phyloP scores from a whole-genome alignment of 2,113 vertebrate genomes.

The Tetraodon nigroviridis region DNA sequence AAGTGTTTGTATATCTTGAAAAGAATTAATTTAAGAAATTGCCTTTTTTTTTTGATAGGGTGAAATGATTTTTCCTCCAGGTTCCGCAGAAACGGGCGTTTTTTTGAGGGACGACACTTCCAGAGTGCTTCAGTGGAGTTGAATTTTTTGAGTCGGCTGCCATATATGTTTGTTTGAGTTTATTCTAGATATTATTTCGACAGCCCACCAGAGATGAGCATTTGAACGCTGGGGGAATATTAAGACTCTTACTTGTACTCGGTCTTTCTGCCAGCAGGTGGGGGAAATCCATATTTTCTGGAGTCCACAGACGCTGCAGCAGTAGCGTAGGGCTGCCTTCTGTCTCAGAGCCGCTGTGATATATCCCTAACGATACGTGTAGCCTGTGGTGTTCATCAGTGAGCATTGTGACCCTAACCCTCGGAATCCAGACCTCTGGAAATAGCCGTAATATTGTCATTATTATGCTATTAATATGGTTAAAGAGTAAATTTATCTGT shows the following conservation, averaged over 20 bases:
- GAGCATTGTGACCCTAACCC: slow-evolving; percentile 14
- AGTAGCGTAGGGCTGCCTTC: slow-evolving; percentile 43
- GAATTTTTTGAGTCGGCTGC: slow-evolving; percentile 58
- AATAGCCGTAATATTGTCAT: no score
- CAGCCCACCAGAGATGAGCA: slow-evolving; percentile 9
- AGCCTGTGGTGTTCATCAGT: slow-evolving; percentile 21
- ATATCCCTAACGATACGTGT: slow-evolving; percentile 19
- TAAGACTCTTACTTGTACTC: slow-evolving; percentile 36
- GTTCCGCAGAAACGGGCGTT: no score
- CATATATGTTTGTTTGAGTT: slow-evolving; percentile 46
- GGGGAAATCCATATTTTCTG: slow-evolving; percentile 19
- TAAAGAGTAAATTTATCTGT: slow-evolving; percentile 8
- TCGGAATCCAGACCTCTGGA: slow-evolving; percentile 12
- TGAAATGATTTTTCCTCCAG: slow-evolving; percentile 1
- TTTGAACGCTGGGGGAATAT: background rate
- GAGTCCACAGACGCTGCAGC: slow-evolving; percentile 21
- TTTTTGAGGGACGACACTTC: no score
- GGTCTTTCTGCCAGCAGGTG: slow-evolving; percentile 52
- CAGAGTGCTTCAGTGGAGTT: slow-evolving; percentile 14
- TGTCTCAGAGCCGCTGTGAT: slow-evolving; percentile 26
- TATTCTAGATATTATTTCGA: slow-evolving; percentile 31
- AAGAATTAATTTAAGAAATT: slow-evolving; percentile 61
- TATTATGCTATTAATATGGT: slow-evolving; percentile 4
- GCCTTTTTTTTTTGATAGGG: slow-evolving; percentile 4
- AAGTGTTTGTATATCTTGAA: slow-evolving; percentile 29